Conservation (phyloP, 2,888 invertebrate genomes). For the Pammene aurita region DNA sequence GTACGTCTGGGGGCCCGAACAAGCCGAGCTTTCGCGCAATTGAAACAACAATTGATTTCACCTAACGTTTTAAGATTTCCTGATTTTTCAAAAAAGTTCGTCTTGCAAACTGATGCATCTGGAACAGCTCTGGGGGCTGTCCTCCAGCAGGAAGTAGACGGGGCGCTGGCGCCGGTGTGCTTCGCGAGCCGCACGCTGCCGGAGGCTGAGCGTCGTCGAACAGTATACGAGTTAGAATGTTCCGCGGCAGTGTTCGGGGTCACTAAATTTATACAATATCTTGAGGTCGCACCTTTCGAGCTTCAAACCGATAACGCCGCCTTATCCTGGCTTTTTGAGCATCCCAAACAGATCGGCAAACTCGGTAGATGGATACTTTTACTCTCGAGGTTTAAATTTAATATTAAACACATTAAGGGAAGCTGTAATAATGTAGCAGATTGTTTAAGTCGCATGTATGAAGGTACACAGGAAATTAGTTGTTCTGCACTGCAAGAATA, state of each 20-base stretch:
- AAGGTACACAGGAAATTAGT: background rate
- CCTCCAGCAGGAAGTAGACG: conserved; percentile 32
- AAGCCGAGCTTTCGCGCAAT: conserved; percentile 7
- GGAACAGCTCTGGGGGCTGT: conserved; percentile 23
- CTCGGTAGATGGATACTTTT: conserved; percentile 16
- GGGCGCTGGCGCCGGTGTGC: conserved; percentile 22
- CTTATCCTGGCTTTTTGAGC: conserved; percentile 30
- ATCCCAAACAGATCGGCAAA: conserved; percentile 30
- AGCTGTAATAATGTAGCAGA: conserved; percentile 12
- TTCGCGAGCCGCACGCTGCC: conserved; percentile 29
- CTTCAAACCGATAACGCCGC: conserved; percentile 33
- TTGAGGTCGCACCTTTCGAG: conserved; percentile 28
- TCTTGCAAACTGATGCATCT: conserved; percentile 29
- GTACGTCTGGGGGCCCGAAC: conserved; percentile 14
- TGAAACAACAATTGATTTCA: conserved; percentile 26
- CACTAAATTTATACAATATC: conserved; percentile 26
- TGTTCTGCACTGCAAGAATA: conserved; percentile 15
- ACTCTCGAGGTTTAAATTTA: conserved; percentile 13
- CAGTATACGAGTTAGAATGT: conserved; percentile 26
- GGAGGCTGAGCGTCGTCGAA: conserved; percentile 16
- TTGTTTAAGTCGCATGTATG: conserved; percentile 20
- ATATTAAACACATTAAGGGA: conserved; percentile 24
- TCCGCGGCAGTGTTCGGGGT: conserved; percentile 34
- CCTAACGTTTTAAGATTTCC: conserved; percentile 33
- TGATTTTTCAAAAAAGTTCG: conserved; percentile 21